A percentile compares a stretch with the other conserved stretches of the same genome.
phyloP scores from a whole-genome alignment of 2,797 vertebrate genomes.

The Rhinophrynus dorsalis region DNA sequence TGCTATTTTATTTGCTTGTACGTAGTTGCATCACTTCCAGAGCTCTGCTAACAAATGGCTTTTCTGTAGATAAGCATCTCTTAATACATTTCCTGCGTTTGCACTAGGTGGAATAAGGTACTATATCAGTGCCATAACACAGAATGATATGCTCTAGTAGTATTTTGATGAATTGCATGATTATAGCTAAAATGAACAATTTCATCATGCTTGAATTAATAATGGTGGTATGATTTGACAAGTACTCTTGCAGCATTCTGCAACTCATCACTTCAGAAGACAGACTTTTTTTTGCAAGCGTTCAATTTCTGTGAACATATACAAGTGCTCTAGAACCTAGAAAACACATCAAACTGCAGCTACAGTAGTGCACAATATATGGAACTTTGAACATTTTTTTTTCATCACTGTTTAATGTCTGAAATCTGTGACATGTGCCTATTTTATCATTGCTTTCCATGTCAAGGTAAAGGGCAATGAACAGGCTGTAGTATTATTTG shows the following conservation, averaged over 20 bases:
- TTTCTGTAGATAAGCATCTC: slow-evolving; percentile 64
- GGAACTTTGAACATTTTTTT: slow-evolving; percentile 43
- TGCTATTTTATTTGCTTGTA: slow-evolving; percentile 55
- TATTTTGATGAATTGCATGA: slow-evolving; percentile 91
- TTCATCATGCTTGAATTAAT: slow-evolving; percentile 82
- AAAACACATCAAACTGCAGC: slow-evolving; percentile 28
- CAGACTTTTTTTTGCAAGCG: slow-evolving; percentile 57
- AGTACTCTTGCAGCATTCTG: slow-evolving; percentile 68
- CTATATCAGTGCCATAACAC: slow-evolving; percentile 76
- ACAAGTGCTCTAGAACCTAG: slow-evolving; percentile 46
- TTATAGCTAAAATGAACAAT: slow-evolving; percentile 92
- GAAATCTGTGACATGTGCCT: not conserved
- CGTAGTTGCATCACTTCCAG: slow-evolving; percentile 51
- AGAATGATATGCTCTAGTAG: slow-evolving; percentile 77
- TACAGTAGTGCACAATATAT: not conserved
- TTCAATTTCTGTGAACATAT: slow-evolving; percentile 58
- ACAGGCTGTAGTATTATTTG: not conserved
- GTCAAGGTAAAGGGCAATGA: not conserved
- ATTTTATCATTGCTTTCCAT: not conserved
- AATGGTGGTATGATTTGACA: slow-evolving; percentile 71
- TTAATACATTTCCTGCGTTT: slow-evolving; percentile 65
- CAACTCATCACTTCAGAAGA: slow-evolving; percentile 78
- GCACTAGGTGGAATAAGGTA: slow-evolving; percentile 69
- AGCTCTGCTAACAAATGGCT: slow-evolving; percentile 62
- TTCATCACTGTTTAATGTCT: slow-evolving; percentile 29